Evolutionary conservation across 2,888 invertebrate species (phyloP), one percentile per base, ranked within the genome.

Genomic region (Caenorhabditis becei): DNA sequence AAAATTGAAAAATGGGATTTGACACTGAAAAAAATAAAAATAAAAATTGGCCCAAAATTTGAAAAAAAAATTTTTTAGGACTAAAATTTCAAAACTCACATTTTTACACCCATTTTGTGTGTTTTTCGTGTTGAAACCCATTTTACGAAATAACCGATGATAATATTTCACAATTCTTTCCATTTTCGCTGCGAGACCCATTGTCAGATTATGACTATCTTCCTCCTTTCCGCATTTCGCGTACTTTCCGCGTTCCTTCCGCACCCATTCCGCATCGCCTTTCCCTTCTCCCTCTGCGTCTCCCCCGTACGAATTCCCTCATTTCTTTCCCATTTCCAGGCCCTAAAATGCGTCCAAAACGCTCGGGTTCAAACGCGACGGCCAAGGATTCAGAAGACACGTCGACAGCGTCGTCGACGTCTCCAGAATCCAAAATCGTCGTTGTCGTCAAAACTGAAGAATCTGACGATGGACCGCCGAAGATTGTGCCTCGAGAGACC

Each of bases 341-440:
- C 23, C 44, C 18, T 20, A 51, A 47, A 14, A 69, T 69, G 69
- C 69, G 69, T 16, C 24, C 58, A 58, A 69, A 23, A 69, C 41
- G 54, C 10, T 69, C 69, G 0, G 69, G 49, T 10, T 69, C 69
- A 16, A 41, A 14, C 41, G 11, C 70, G 4, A 32, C 63, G 7
- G 16, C 18, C n/a, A 41, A 23, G 1, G 65, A 49, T 16, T 24
- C 65, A 8, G 72, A 71, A 56, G 70, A 61, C 32, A 24, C 18
- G 18, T 35, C 47, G n/a, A 10, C n/a, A n/a, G n/a, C 37, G 32
- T 16, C 65, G 14, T 41, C 41, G 14, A 14, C 2, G 41, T 41
- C 41, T 41, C 41, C 41, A 41, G 41, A 41, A 41, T 41, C 41
- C 41, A 41, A 41, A 14, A 11, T 56, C 14, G 26, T 3, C 28